phyloP scores from a whole-genome alignment of 2,888 invertebrate species.

The Hyppa rectilinea region DNA sequence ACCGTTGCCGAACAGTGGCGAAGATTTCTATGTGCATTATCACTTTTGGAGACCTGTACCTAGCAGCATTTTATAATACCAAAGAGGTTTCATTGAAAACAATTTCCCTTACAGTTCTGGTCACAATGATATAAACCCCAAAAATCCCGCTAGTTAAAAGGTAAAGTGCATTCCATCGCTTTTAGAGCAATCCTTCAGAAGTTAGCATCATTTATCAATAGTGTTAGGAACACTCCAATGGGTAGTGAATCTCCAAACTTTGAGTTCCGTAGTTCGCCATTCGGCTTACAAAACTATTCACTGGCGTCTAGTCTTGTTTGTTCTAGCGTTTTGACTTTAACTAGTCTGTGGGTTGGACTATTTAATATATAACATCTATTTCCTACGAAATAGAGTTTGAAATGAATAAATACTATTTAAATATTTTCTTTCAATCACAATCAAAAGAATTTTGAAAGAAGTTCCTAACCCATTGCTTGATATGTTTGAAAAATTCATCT shows the following conservation, averaged over 20 bases:
- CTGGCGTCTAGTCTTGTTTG: constrained; percentile 6
- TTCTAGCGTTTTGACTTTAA: constrained; percentile 1
- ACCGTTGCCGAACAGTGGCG: no score
- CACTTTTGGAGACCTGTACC: no score
- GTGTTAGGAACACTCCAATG: constrained; percentile 40
- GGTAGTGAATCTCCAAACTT: constrained; percentile 46
- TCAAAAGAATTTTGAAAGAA: no score
- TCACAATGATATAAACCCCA: background rate
- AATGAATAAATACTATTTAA: background rate
- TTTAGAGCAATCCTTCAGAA: constrained; percentile 27
- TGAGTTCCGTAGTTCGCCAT: constrained; percentile 27
- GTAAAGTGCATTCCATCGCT: constrained; percentile 46
- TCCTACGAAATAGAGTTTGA: background rate
- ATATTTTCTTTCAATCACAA: no score
- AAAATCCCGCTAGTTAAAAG: background rate
- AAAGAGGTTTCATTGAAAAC: background rate
- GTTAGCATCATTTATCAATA: constrained; percentile 51
- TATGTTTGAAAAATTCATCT: background rate
- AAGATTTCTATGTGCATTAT: no score
- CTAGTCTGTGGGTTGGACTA: background rate
- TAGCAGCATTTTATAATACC: background rate
- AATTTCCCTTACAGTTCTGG: background rate
- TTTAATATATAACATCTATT: background rate
- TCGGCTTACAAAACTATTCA: constrained; percentile 32
- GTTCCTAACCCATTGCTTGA: background rate